A percentile compares a stretch with the other conserved stretches of the same genome.
phyloP scores from a whole-genome alignment of 2,113 vertebrate species.

The Eidolon helvum region DNA sequence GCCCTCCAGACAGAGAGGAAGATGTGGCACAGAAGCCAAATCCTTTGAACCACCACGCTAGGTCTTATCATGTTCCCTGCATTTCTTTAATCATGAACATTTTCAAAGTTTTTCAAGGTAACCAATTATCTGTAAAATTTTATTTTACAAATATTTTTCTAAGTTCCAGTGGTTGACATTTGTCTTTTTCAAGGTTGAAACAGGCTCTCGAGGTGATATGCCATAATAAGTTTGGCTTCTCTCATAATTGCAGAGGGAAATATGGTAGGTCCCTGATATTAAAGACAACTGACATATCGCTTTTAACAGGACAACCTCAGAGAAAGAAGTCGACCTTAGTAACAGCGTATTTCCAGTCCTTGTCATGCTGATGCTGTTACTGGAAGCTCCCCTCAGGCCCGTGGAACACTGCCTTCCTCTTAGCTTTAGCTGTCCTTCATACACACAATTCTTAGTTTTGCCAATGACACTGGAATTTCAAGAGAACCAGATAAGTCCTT shows the following conservation, averaged over 20 bases:
- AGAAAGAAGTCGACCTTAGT: neutral
- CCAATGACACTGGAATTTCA: neutral
- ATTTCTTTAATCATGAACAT: neutral
- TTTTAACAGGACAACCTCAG: neutral
- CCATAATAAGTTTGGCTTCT: neutral
- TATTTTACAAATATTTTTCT: neutral
- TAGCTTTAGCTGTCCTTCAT: neutral
- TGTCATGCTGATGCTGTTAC: neutral
- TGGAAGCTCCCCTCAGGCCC: neutral
- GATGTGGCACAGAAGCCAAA: rapidly evolving
- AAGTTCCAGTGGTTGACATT: neutral
- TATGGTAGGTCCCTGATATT: neutral
- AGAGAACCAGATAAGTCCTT: neutral
- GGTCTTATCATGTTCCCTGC: neutral
- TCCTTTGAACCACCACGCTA: neutral
- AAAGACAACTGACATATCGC: neutral
- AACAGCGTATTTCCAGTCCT: neutral
- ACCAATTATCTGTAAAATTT: neutral
- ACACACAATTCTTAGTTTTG: neutral
- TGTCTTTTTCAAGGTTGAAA: neutral
- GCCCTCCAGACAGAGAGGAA: neutral
- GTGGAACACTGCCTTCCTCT: neutral
- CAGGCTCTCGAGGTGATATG: neutral
- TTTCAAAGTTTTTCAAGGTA: neutral
- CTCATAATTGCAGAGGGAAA: neutral